Base-by-base conservation (phyloP, 2,113 vertebrate genomes). In the Campylorhamphus procurvoides region DNA sequence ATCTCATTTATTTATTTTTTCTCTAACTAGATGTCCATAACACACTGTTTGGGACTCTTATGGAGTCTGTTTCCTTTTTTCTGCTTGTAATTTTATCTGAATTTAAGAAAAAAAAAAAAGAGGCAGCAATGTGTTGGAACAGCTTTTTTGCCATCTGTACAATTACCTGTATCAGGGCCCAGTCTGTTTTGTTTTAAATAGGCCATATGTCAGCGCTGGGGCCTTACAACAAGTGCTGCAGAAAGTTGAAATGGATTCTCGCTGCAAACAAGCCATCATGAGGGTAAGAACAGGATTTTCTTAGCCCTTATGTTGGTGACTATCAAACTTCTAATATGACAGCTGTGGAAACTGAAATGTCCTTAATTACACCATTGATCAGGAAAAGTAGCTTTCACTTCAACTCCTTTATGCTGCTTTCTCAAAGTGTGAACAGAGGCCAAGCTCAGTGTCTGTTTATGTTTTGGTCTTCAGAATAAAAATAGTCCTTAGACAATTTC, bases 211-310 rank as follows among this genome's bases (percentile, higher is more conserved):
- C 50, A 90, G 84, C 3, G 74, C 96, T 23, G 97, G 95, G 44
- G 93, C 96, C 5, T 94, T 99, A 56, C 86, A 98, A 19, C 91
- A 96, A 92, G 98, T 99, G 73, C 98, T 99, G 72, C 93, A 96
- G 92, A 98, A 96, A 90, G 98, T 98, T 24, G 97, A 98, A 74
- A 98, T 99, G 98, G 97, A 97, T 75, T 93, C 80, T 63, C 97
- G 97, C 96, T 99, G 98, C 96, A 99, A 97, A 91, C 81, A 97
- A 35, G 98, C 97, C 81, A 98, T 99, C 63, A 69, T 95, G 50
- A 97, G 86, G 97, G 99, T 99, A 88, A 96, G 97, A 73, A 49
- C 29, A 56, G 40, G 5, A 6, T 86, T 81, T 94, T 56, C 11
- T 64, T 80, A 15, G 14, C 12, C 14, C 53, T 69, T 37, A 2